phyloP scores from a whole-genome alignment of 1,140 invertebrate species.

The Drosophila sturtevanti region DNA sequence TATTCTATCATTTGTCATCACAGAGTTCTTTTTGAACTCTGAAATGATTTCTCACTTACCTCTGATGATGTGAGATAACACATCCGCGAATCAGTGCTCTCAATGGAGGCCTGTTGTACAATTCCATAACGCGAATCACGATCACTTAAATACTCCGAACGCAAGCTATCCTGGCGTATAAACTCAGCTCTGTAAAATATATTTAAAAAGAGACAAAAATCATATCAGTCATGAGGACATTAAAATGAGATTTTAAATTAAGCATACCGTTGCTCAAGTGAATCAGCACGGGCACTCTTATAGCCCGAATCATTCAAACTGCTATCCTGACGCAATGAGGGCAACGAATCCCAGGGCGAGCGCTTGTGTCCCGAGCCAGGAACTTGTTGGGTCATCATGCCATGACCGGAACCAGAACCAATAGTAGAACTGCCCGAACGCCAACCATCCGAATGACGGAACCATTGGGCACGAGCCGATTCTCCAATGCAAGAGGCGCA shows the following conservation, averaged over 20 bases:
- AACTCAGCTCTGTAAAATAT: slow-evolving; percentile 88
- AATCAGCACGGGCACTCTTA: slow-evolving; percentile 92
- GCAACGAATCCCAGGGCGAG: slow-evolving; percentile 92
- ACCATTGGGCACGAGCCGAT: slow-evolving; percentile 92
- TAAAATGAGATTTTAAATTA: background rate
- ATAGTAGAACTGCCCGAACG: slow-evolving; percentile 89
- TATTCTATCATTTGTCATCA: background rate
- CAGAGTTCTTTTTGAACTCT: background rate
- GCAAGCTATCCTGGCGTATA: slow-evolving; percentile 94
- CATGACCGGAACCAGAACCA: slow-evolving; percentile 84
- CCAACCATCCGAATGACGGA: slow-evolving; percentile 93
- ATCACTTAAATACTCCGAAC: slow-evolving; percentile 95
- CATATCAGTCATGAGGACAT: background rate
- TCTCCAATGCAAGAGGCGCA: slow-evolving; percentile 93
- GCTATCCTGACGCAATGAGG: slow-evolving; percentile 90
- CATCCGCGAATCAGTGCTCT: slow-evolving; percentile 95
- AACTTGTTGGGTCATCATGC: slow-evolving; percentile 78
- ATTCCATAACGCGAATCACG: slow-evolving; percentile 93
- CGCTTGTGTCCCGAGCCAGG: slow-evolving; percentile 85
- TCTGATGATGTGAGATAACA: slow-evolving; percentile 97
- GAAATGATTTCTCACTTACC: slow-evolving; percentile 86
- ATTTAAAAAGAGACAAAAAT: background rate
- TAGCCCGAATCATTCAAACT: slow-evolving; percentile 93
- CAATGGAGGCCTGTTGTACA: slow-evolving; percentile 95
- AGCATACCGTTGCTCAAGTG: slow-evolving; percentile 91